Evolutionary conservation across 2,888 invertebrate genomes (phyloP).

Genomic region (Plebejus anna): DNA sequence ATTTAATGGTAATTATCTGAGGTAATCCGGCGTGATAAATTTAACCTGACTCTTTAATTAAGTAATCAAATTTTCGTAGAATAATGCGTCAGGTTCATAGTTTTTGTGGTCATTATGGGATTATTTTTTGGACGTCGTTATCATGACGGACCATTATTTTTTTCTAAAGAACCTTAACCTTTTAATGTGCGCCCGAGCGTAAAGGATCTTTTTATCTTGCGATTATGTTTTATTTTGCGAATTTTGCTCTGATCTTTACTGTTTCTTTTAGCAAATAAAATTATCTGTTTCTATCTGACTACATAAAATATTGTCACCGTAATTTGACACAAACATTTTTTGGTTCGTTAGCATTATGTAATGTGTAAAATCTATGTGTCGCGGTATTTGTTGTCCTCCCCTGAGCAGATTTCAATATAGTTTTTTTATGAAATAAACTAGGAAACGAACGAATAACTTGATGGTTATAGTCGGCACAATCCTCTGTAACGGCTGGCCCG

Average conservation of each 20-base stretch:
- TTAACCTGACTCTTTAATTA: slow-evolving; percentile 20
- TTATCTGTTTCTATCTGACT: neutral
- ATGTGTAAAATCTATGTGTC: too few species aligned
- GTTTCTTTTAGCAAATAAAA: neutral
- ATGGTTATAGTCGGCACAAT: too few species aligned
- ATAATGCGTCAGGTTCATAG: slow-evolving; percentile 7
- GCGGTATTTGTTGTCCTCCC: too few species aligned
- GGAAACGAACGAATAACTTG: too few species aligned
- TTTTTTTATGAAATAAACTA: too few species aligned
- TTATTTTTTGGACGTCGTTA: slow-evolving; percentile 10
- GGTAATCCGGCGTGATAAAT: slow-evolving; percentile 21
- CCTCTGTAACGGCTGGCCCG: too few species aligned
- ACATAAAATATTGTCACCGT: neutral
- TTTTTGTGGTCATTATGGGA: slow-evolving; percentile 4
- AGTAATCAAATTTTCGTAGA: slow-evolving; percentile 1
- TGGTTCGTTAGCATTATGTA: too few species aligned
- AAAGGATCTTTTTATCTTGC: neutral
- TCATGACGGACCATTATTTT: neutral
- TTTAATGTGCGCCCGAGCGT: neutral
- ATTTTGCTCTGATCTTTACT: neutral
- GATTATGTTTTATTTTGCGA: neutral
- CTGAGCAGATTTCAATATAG: too few species aligned
- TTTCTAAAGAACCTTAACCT: slow-evolving; percentile 20
- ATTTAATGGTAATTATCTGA: slow-evolving; percentile 17
- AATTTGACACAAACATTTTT: too few species aligned